A percentile compares a stretch with the other conserved stretches of the same genome.
phyloP scores from a whole-genome alignment of 2,888 invertebrate genomes.

The Sminthurides aquaticus region DNA sequence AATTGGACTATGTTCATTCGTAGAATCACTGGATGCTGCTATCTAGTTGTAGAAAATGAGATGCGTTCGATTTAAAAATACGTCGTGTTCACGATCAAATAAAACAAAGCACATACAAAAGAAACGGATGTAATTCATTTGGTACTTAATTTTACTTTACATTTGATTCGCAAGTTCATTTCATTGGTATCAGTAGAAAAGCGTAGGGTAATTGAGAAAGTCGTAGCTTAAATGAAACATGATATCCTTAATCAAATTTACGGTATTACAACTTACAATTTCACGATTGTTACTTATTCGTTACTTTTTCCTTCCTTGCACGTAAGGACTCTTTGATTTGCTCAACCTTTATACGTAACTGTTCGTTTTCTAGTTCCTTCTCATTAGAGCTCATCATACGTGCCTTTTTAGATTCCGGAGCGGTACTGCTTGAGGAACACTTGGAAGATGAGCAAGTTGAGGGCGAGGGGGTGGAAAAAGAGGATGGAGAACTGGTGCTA shows the following conservation, averaged over 20 bases:
- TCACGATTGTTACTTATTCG: conserved; percentile 24
- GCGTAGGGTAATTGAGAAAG: background rate
- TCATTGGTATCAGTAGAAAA: background rate
- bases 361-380: conserved; percentile 31
- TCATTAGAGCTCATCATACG: conserved; percentile 12
- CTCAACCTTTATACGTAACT: conserved; percentile 31
- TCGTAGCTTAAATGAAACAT: background rate
- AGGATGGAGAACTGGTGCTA: background rate
- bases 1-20: background rate
- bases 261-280: background rate
- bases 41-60: background rate
- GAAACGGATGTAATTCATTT: too few species aligned
- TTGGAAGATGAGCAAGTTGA: conserved; percentile 10
- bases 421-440: conserved; percentile 2
- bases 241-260: background rate
- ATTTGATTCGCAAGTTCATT: too few species aligned
- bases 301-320: conserved; percentile 30
- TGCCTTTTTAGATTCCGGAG: conserved; percentile 19
- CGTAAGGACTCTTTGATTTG: conserved; percentile 33
- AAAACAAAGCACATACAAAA: too few species aligned
- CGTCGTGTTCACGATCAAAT: background rate
- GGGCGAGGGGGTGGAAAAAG: conserved; percentile 16
- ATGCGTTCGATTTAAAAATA: background rate
- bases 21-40: background rate
- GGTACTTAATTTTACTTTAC: too few species aligned